phyloP scores from a whole-genome alignment of 2,888 invertebrate genomes.

The Euclidia mi region DNA sequence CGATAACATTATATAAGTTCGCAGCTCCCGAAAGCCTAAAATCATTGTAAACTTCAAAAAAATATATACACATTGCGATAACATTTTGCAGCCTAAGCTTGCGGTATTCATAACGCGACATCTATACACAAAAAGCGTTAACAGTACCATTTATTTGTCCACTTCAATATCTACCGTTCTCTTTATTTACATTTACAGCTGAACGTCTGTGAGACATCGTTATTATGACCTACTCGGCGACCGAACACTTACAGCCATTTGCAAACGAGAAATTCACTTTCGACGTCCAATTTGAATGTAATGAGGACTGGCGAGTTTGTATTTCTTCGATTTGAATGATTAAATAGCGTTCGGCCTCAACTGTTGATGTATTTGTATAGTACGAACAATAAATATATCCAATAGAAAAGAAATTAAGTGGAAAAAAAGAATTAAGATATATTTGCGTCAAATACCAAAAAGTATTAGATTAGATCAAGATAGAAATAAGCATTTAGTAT shows the following conservation, averaged over 20 bases:
- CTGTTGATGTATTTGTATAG: too few species aligned
- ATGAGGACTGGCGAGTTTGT: too few species aligned
- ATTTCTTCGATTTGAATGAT: too few species aligned
- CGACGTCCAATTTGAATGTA: not conserved
- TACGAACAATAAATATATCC: too few species aligned
- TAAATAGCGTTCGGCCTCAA: too few species aligned
- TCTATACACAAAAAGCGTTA: slow-evolving; percentile 81
- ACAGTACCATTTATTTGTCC: slow-evolving; percentile 63
- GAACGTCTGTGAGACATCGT: slow-evolving; percentile 26
- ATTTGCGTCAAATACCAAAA: too few species aligned
- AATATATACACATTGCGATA: slow-evolving; percentile 69
- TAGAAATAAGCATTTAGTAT: too few species aligned
- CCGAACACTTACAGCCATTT: slow-evolving; percentile 8
- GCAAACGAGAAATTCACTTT: not conserved
- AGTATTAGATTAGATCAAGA: too few species aligned
- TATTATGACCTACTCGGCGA: not conserved
- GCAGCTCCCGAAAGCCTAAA: slow-evolving; percentile 44
- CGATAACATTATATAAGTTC: slow-evolving; percentile 30
- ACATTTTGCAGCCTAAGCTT: slow-evolving; percentile 76
- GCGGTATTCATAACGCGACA: slow-evolving; percentile 70
- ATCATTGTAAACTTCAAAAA: slow-evolving; percentile 51
- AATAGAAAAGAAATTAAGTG: too few species aligned
- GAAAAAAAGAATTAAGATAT: too few species aligned
- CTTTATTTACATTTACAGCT: slow-evolving; percentile 56
- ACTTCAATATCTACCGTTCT: slow-evolving; percentile 47